Base-by-base conservation (phyloP, 2,113 vertebrate species). In the Hydropotes inermis region DNA sequence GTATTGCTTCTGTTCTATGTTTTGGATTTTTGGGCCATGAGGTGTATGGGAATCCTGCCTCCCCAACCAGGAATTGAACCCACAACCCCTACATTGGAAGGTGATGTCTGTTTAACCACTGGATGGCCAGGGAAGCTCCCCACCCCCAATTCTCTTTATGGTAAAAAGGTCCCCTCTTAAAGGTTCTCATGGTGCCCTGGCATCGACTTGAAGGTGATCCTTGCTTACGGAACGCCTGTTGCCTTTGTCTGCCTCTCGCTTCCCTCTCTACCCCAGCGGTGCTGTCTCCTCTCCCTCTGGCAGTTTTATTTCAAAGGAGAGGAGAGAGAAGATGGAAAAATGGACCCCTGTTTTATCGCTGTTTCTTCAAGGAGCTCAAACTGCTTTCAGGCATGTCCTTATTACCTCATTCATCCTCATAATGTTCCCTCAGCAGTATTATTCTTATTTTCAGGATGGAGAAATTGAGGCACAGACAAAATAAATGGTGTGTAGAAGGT, bases 391-490 rank as follows among this genome's bases (percentile, higher is more conserved):
- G 78, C 89, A 61, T 50, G 57, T 67, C 61, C 91, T 94, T 93
- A 47, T 81, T 78, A 70, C 89, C 90, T 83, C 83, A 89, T 92
- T 67, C 50, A 81, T 97, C 83, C 97, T 81, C 16, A 8, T 27
- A 60, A n/a, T 64, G 60, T n/a, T 39, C 91, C 82, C 95, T 60
- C 8, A 0, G 83, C 86, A 64, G 86, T 17, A 23, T 54, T 47
- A 17, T 92, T 87, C 74, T 89, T 92, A 57, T 79, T 79, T 89
- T 74, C 10, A 1, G 61, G 15, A 36, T 70, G 67, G 97, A 95
- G 97, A 96, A 88, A 92, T 81, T 87, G 93, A 97, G 97, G 97
- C 95, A 96, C 61, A 82, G 89, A 57, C 45, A 45, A 60, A 93
- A 70, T 47, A 45, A 78, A 89, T 60, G 67, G 52, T 58, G 30